Evolutionary conservation across 2,113 vertebrate genomes (phyloP).

Genomic region (Lethenteron reissneri): DNA sequence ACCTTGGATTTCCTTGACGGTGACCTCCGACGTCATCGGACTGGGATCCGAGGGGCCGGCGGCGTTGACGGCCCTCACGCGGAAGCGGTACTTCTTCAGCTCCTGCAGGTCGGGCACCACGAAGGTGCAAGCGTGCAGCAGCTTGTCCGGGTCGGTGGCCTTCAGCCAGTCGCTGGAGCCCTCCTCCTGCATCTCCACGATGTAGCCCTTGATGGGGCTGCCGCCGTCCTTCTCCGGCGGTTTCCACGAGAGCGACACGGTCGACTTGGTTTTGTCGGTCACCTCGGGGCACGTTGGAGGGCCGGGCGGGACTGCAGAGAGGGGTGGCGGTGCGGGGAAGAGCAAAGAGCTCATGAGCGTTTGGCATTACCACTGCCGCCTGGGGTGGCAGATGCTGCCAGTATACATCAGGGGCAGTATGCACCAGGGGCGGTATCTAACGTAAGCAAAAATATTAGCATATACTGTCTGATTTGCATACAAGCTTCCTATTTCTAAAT

Average conservation of each 20-base stretch:
- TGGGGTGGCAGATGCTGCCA: too few species aligned
- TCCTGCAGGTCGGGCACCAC: constrained; percentile 62
- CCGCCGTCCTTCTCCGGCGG: constrained; percentile 73
- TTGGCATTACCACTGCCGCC: too few species aligned
- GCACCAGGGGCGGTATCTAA: too few species aligned
- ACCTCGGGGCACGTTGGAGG: constrained; percentile 48
- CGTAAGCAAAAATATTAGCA: too few species aligned
- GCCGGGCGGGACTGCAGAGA: constrained; percentile 40
- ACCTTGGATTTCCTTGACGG: constrained; percentile 64
- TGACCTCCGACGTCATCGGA: constrained; percentile 42
- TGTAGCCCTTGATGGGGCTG: constrained; percentile 78
- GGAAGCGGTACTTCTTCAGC: constrained; percentile 71
- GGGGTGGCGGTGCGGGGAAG: background rate
- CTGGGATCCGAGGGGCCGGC: constrained; percentile 85
- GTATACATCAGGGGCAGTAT: too few species aligned
- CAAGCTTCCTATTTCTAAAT: too few species aligned
- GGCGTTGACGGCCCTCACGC: constrained; percentile 71
- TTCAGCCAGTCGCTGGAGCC: constrained; percentile 66
- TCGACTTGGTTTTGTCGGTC: constrained; percentile 71
- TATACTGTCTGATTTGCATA: too few species aligned
- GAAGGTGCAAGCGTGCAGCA: constrained; percentile 48
- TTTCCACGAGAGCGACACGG: constrained; percentile 55
- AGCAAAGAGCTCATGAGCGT: too few species aligned
- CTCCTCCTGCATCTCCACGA: constrained; percentile 85
- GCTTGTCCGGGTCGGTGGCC: constrained; percentile 61